phyloP scores from a whole-genome alignment of 2,797 vertebrate species.

The Cossypha dichroa region DNA sequence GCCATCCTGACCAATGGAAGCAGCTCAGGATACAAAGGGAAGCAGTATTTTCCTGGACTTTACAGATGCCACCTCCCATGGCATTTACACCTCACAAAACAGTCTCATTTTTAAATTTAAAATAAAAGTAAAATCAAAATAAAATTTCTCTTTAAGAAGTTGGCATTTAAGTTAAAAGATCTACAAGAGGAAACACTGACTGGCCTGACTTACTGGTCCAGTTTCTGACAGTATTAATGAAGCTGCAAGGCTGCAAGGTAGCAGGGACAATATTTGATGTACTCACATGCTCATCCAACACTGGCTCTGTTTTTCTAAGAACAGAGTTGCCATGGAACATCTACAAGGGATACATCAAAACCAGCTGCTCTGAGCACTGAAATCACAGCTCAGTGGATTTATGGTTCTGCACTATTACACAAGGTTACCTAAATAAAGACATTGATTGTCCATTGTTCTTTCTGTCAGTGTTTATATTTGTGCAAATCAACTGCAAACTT shows the following conservation, averaged over 20 bases:
- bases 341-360: neutral
- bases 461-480: neutral
- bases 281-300: neutral
- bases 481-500: neutral
- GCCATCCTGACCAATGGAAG: neutral
- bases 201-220: neutral
- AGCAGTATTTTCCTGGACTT: neutral
- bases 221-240: neutral
- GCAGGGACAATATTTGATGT: constrained; percentile 43
- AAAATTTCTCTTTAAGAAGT: neutral
- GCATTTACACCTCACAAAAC: neutral
- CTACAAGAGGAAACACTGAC: neutral
- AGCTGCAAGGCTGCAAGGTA: neutral
- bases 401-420: constrained; percentile 1
- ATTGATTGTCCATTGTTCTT: neutral
- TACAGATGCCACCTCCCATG: neutral
- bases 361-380: neutral
- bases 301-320: constrained; percentile 2
- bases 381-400: constrained; percentile 28
- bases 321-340: neutral
- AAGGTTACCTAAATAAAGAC: neutral
- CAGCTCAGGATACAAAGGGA: neutral
- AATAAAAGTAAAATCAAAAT: neutral
- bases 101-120: neutral
- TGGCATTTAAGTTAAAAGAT: neutral